Conservation (phyloP, 2,113 vertebrate species). For the Mastomys coucha region DNA sequence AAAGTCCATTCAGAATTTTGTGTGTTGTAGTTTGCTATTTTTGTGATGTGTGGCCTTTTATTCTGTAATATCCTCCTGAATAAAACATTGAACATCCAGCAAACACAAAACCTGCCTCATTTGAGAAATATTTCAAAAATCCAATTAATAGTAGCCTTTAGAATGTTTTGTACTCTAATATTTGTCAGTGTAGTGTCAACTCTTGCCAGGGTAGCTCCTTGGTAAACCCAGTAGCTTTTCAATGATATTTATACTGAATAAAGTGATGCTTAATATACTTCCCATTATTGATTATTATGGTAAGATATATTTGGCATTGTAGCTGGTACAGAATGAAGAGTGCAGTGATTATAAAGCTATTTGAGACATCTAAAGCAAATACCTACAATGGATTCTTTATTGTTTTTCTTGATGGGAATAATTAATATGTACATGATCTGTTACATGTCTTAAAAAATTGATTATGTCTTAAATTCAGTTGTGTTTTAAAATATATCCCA, state of each 20-base stretch:
- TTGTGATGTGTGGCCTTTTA: constrained; percentile 77
- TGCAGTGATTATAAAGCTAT: constrained; percentile 9
- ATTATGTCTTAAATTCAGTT: constrained; percentile 65
- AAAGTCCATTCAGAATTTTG: constrained; percentile 72
- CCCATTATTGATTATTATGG: constrained; percentile 53
- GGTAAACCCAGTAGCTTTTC: constrained; percentile 67
- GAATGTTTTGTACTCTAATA: constrained; percentile 74
- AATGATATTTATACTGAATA: constrained; percentile 62
- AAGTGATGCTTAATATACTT: constrained; percentile 69
- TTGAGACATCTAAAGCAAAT: constrained; percentile 51
- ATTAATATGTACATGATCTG: constrained; percentile 48
- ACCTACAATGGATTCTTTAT: constrained; percentile 11
- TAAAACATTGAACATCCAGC: constrained; percentile 73
- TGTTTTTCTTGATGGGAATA: constrained; percentile 34
- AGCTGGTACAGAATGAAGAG: constrained; percentile 54
- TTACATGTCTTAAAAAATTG: constrained; percentile 59
- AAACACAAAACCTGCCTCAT: constrained; percentile 80
- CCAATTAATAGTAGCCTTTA: constrained; percentile 66
- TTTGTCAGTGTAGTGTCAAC: constrained; percentile 68
- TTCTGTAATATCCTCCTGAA: constrained; percentile 71
- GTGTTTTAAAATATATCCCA: constrained; percentile 53
- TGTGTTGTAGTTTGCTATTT: constrained; percentile 76
- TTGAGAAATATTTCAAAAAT: constrained; percentile 74
- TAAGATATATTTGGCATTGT: constrained; percentile 64
- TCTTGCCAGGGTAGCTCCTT: constrained; percentile 68